Conservation (phyloP, 2,888 invertebrate species). For the Anthoptus insignis region DNA sequence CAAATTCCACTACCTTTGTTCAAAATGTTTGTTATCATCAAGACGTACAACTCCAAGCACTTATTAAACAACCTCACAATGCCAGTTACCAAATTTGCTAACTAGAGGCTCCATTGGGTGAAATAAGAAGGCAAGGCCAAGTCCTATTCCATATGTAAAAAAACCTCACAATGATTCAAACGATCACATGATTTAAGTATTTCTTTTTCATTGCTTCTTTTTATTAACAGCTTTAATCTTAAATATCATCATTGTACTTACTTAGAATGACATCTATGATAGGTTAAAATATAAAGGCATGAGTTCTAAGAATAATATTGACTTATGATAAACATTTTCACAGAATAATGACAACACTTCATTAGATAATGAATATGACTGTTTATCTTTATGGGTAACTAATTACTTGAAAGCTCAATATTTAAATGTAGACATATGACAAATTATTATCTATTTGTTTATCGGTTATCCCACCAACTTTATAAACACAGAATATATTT, state of each 20-base stretch:
- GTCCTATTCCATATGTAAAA: conserved; percentile 14
- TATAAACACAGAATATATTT: too few relatives aligned
- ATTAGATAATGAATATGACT: not conserved
- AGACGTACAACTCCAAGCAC: too few relatives aligned
- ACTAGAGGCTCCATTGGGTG: conserved; percentile 58
- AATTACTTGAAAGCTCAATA: too few relatives aligned
- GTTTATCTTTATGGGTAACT: not conserved
- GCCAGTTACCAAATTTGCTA: conserved; percentile 45
- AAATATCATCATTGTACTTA: too few relatives aligned
- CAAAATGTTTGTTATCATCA: too few relatives aligned
- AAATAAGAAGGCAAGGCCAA: conserved; percentile 50
- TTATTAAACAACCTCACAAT: not conserved
- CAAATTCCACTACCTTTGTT: not conserved
- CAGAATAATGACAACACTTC: conserved; percentile 7
- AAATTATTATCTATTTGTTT: too few relatives aligned
- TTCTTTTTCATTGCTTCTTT: not conserved
- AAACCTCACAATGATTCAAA: not conserved
- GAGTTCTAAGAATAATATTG: not conserved
- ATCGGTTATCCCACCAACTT: too few relatives aligned
- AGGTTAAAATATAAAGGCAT: not conserved
- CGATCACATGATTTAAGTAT: not conserved
- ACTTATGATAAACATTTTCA: conserved; percentile 14
- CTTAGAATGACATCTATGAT: not conserved
- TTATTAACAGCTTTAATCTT: too few relatives aligned
- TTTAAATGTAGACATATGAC: too few relatives aligned